Base-by-base conservation (phyloP, 2,888 invertebrate genomes). In the Adela reaumurella region DNA sequence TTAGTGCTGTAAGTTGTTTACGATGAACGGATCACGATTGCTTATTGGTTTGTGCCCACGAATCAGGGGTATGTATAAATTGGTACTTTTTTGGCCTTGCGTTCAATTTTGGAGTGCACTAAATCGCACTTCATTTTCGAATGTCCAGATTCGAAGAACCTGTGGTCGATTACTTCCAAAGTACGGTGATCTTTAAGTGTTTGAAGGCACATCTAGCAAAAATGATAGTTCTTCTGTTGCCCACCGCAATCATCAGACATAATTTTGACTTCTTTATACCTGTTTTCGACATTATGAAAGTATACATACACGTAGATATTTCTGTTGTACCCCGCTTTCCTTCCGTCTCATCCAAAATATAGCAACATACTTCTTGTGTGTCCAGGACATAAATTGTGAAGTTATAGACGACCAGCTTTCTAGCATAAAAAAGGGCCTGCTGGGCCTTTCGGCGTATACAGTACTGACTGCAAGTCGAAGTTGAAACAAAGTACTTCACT, bases 391-490 rank as follows among this genome's bases (percentile, higher is more conserved):
- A 61, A 17, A 63, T 46, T 2, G 61, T 62, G 19, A 62, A 57
- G 55, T 62, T 63, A 49, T 59, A 61, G 6, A 59, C 56, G 17
- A 59, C 59, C 46, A 62, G 51, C 52, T 62, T 63, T 28, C 59
- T 50, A 20, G 58, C 52, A 50, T 60, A 60, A 54, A 60, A 58
- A 45, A 59, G 57, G 57, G 58, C 57, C 59, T 45, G 55, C 53
- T 41, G 52, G 43, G 18, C 57, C 57, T 56, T 61, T 60, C 18
- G 59, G 61, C 16, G 57, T 57, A 20, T 35, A 49, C 17, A 60
- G 52, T 6, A 61, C 59, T 35, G 60, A 59, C 53, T 62, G 52
- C 8, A 61, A 51, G 55, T 62, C 60, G 53, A 59, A 61, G 54
- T 61, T 58, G 49, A 59, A 61, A 19, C 57, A 43, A 17, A 61